Conservation (phyloP, 1,140 invertebrate species). For the Platorchestia sp. region DNA sequence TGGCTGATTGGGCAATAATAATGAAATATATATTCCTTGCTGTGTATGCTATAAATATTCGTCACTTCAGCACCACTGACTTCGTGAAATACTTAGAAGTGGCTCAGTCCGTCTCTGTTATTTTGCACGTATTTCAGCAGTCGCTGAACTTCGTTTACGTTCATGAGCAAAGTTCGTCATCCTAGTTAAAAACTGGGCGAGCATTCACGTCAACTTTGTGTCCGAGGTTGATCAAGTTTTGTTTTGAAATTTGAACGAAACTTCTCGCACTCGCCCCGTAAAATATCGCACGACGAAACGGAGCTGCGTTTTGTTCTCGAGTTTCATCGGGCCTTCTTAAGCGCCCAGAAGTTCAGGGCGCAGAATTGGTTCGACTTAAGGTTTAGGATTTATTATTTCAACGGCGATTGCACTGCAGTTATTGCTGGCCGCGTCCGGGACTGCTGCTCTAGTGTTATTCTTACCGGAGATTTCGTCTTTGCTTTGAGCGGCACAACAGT, state of each 20-base stretch:
- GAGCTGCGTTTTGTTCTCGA: not conserved
- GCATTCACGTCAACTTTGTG: not conserved
- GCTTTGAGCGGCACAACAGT: too few relatives aligned
- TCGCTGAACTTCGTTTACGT: not conserved
- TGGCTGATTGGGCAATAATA: too few relatives aligned
- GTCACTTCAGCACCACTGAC: not conserved
- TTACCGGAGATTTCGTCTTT: not conserved
- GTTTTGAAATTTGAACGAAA: not conserved
- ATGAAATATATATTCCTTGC: too few relatives aligned
- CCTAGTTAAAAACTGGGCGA: not conserved
- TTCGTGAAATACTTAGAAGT: not conserved
- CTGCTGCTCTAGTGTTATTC: not conserved
- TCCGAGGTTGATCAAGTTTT: not conserved
- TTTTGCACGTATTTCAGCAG: not conserved
- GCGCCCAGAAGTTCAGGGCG: not conserved
- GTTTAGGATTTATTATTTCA: not conserved
- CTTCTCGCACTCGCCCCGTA: not conserved
- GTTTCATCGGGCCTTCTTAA: not conserved
- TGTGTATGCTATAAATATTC: too few relatives aligned
- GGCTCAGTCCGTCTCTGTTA: not conserved
- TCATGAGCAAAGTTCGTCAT: not conserved
- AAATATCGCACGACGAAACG: not conserved
- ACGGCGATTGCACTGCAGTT: not conserved
- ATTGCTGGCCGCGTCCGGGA: not conserved
- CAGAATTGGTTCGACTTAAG: not conserved